Evolutionary conservation across 1,140 invertebrate genomes (phyloP).

Genomic region (Drosophila quadrilineata): DNA sequence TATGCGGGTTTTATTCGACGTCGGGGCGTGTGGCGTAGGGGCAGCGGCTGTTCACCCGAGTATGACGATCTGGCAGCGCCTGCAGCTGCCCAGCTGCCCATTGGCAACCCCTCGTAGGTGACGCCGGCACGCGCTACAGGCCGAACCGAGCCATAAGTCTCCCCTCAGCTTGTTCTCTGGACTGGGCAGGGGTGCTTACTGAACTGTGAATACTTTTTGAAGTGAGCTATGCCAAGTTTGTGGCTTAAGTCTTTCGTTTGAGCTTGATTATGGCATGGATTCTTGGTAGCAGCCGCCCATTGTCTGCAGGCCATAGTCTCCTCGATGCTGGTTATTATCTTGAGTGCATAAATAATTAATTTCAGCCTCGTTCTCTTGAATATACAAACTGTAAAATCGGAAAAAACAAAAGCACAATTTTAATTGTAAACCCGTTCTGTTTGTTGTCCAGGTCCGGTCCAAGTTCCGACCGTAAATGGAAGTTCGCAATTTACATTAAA

Average conservation of each 20-base stretch:
- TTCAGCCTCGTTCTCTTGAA: conserved; percentile 61
- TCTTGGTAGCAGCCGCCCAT: conserved; percentile 33
- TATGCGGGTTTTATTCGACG: conserved; percentile 45
- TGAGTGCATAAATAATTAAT: conserved; percentile 74
- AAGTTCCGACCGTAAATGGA: conserved; percentile 61
- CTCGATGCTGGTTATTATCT: conserved; percentile 44
- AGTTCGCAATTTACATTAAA: conserved; percentile 63
- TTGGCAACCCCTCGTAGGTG: conserved; percentile 29
- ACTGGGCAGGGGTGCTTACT: conserved; percentile 46
- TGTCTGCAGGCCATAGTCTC: too few relatives aligned
- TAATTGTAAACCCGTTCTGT: conserved; percentile 74
- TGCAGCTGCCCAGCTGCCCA: conserved; percentile 64
- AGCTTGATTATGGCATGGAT: conserved; percentile 24
- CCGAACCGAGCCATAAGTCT: neutral
- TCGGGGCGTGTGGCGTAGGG: conserved; percentile 1
- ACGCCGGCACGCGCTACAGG: conserved; percentile 62
- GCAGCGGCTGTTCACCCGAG: conserved; percentile 61
- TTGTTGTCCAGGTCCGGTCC: conserved; percentile 23
- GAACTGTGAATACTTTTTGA: conserved; percentile 53
- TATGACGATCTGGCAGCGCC: conserved; percentile 64
- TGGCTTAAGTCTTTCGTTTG: conserved; percentile 39
- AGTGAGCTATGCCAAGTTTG: conserved; percentile 50
- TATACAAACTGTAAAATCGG: conserved; percentile 22
- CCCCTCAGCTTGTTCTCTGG: conserved; percentile 3
- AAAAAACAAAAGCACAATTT: conserved; percentile 59